These are phyloP conservation scores for Prosopocoilus inquinatus DNA, from an alignment of 2,888 invertebrate species.

Conservation along the genomic window DNA sequence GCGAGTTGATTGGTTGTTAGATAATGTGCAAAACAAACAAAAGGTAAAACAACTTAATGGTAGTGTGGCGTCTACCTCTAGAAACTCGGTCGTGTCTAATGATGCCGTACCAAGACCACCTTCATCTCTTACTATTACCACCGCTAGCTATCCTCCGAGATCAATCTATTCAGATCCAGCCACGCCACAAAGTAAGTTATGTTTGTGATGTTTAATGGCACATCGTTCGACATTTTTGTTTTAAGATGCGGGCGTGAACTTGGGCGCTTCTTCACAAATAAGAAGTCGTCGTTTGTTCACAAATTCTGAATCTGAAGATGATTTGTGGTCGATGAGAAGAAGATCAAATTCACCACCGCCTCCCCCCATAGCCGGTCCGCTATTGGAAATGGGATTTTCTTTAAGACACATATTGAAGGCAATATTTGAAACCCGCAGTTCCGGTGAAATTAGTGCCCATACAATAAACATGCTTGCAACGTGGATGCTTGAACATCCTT, in stretches of 20 bases:
- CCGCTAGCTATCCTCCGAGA: constrained; percentile 29
- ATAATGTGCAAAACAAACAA: constrained; percentile 23
- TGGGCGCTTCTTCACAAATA: constrained; percentile 2
- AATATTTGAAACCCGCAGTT: constrained; percentile 53
- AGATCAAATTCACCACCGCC: constrained; percentile 43
- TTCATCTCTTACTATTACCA: constrained; percentile 36
- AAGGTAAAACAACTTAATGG: constrained; percentile 2
- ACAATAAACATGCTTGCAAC: constrained; percentile 60
- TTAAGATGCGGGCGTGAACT: no score
- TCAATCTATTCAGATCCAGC: constrained; percentile 31
- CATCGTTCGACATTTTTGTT: neutral
- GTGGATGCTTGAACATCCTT: constrained; percentile 64
- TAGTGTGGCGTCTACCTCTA: neutral
- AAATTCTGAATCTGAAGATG: constrained; percentile 36
- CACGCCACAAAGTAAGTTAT: constrained; percentile 24
- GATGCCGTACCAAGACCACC: constrained; percentile 35
- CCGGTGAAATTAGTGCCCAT: constrained; percentile 46
- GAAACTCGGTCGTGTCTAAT: constrained; percentile 9
- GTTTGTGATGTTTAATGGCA: neutral
- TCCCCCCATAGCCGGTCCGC: constrained; percentile 55
- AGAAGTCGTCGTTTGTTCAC: constrained; percentile 24
- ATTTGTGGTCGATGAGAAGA: constrained; percentile 28
- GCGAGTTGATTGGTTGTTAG: constrained; percentile 19
- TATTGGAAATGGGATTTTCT: constrained; percentile 64
- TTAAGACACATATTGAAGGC: constrained; percentile 58